These are phyloP conservation scores for Caenorhabditis briggsae DNA, from an alignment of 1,140 invertebrate species.

Conservation along the genomic window DNA sequence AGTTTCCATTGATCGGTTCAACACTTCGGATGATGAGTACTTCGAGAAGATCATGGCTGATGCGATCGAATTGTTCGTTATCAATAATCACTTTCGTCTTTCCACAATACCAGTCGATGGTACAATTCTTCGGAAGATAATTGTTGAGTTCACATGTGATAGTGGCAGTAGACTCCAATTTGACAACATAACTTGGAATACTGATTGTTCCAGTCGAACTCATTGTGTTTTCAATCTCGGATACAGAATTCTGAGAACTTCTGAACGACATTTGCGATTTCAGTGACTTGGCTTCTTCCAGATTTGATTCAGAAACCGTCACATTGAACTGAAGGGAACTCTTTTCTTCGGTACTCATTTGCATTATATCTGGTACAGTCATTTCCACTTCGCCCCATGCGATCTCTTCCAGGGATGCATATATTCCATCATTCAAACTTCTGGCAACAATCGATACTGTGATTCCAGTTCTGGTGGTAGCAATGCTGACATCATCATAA, in stretches of 20 bases:
- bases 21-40: constrained; percentile 74
- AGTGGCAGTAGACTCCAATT: constrained; percentile 74
- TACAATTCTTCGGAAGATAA: constrained; percentile 64
- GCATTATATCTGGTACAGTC: constrained; percentile 58
- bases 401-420: constrained; percentile 73
- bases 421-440: constrained; percentile 70
- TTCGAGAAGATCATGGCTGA: constrained; percentile 74
- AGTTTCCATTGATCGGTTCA: constrained; percentile 68
- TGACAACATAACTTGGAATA: constrained; percentile 76
- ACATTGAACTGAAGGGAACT: constrained; percentile 71
- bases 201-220: constrained; percentile 62
- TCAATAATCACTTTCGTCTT: constrained; percentile 61
- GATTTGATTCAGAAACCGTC: constrained; percentile 69
- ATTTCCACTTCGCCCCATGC: constrained; percentile 75
- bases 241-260: constrained; percentile 66
- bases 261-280: constrained; percentile 61
- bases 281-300: constrained; percentile 70
- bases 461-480: constrained; percentile 55
- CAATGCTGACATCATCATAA: constrained; percentile 53
- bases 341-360: constrained; percentile 44
- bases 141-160: constrained; percentile 77
- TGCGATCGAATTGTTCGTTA: constrained; percentile 70
- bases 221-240: constrained; percentile 60
- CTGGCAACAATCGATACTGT: constrained; percentile 75
- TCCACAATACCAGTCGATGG: constrained; percentile 71